Evolutionary conservation across 2,797 vertebrate genomes (phyloP).

Genomic region (Sebastes oblongus): DNA sequence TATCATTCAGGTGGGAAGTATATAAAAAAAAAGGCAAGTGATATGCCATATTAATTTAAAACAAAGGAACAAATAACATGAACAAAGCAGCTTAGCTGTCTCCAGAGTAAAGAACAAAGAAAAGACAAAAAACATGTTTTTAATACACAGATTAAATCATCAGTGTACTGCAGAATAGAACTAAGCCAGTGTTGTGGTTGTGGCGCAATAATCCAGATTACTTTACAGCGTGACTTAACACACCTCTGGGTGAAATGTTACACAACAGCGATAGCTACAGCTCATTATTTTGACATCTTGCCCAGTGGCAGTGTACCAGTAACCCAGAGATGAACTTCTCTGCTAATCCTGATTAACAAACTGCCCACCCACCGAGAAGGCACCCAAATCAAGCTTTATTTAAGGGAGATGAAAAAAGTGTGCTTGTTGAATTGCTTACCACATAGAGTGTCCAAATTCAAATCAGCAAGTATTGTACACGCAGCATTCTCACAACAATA

Average conservation of each 20-base stretch:
- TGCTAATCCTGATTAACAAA: constrained; percentile 66
- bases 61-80: background rate
- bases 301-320: constrained; percentile 62
- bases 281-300: constrained; percentile 50
- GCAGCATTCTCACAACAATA: constrained; percentile 7
- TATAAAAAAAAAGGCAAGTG: background rate
- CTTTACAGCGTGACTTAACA: constrained; percentile 50
- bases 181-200: constrained; percentile 41
- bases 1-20: background rate
- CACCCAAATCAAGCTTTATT: constrained; percentile 37
- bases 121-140: constrained; percentile 30
- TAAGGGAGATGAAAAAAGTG: constrained; percentile 3
- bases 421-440: background rate
- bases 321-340: constrained; percentile 71
- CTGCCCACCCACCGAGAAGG: constrained; percentile 15
- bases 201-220: constrained; percentile 65
- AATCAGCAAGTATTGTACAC: constrained; percentile 8
- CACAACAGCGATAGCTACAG: constrained; percentile 23
- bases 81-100: background rate
- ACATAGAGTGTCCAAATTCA: constrained; percentile 4
- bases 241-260: constrained; percentile 72
- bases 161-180: background rate
- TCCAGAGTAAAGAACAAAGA: background rate
- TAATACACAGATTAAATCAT: constrained; percentile 40
- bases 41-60: background rate